Evolutionary conservation across 1,140 invertebrate genomes (phyloP).

Genomic region (Tetramorium alpestre): DNA sequence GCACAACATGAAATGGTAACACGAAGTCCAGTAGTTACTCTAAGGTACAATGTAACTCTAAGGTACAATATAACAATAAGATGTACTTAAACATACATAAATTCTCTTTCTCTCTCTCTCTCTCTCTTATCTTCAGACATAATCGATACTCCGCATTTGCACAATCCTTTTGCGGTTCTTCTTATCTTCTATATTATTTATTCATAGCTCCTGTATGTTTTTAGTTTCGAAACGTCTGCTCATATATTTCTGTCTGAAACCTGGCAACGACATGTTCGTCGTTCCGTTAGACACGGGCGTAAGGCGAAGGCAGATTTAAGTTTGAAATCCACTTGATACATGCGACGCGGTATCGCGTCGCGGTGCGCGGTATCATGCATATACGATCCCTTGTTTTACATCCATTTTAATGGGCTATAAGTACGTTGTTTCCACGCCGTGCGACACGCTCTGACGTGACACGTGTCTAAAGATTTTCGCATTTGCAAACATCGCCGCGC

Average conservation of each 20-base stretch:
- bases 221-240: background rate
- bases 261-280: conserved; percentile 1
- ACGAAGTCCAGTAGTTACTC: background rate
- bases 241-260: background rate
- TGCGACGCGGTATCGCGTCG: conserved; percentile 15
- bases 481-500: conserved; percentile 28
- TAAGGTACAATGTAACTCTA: background rate
- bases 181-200: background rate
- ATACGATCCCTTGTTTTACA: conserved; percentile 48
- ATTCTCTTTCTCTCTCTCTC: background rate
- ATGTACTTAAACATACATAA: background rate
- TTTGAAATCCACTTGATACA: conserved; percentile 52
- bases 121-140: background rate
- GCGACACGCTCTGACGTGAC: conserved; percentile 29
- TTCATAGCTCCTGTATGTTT: background rate
- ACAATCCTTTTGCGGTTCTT: background rate
- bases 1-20: conserved; percentile 18
- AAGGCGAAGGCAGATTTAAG: conserved; percentile 31
- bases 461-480: conserved; percentile 44
- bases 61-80: conserved; percentile 22
- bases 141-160: background rate
- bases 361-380: conserved; percentile 32
- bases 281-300: conserved; percentile 13
- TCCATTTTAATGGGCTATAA: conserved; percentile 55
- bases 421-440: conserved; percentile 48